Base-by-base conservation (phyloP, 1,140 invertebrate species). In the Temnothorax longispinosus region DNA sequence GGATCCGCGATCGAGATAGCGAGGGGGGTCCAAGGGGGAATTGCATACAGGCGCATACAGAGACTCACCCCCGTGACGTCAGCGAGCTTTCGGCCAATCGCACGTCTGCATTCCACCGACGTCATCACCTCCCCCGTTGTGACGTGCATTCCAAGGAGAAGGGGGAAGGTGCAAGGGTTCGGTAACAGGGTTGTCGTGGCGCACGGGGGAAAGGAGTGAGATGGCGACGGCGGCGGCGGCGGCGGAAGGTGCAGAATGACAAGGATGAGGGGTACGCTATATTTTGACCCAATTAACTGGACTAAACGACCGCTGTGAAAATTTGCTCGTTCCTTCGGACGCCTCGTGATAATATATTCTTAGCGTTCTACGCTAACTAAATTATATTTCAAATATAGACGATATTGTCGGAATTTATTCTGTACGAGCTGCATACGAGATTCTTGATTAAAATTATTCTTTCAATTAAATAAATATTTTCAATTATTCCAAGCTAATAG, bases 221-320 rank as follows among this genome's bases (percentile, higher is more conserved):
- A 27, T 27, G 82, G 74, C 54, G 75, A 74, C 38, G 38, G 38
- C 38, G 27, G 27, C 27, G 69, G 41, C 56, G 74, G 52, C 52
- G 71, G 69, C 81, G 87, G 84, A 91, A 89, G 86, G 74, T 92
- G 89, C 74, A 92, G 87, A 80, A 89, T 88, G 91, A 90, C 87
- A 86, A 89, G 88, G 74, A 90, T 87, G 85, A 91, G 75, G 71
- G 88, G 81, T 78, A 87, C 89, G 87, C 89, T 91, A 93, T 94
- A 93, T 93, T 95, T 94, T 94, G 93, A 95, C 94, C 94, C 90
- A 94, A 95, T 95, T 95, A 94, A 93, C 88, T 50, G 81, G 52
- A 72, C 89, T 92, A 91, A 90, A 92, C 88, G 81, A 86, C 50
- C 77, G 56, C 71, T 85, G 78, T 50, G 77, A 92, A 93, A 93